These are phyloP conservation scores for Holocentrus rufus DNA, from an alignment of 2,797 vertebrate species.

Conservation along the genomic window DNA sequence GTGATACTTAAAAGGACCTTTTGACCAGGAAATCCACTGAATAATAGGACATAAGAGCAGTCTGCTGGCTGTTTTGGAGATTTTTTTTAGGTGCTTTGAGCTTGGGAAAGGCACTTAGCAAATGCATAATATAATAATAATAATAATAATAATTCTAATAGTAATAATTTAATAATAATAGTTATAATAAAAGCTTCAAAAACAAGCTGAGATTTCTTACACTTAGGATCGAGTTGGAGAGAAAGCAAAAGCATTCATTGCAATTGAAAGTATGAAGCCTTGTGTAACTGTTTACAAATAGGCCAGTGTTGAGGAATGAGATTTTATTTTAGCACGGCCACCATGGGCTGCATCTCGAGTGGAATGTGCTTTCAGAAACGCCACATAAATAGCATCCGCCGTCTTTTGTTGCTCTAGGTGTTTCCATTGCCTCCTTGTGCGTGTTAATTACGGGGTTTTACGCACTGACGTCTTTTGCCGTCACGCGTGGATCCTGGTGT, in stretches of 20 bases:
- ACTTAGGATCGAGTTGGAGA: neutral
- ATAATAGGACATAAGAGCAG: neutral
- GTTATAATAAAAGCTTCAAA: neutral
- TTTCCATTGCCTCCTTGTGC: slow-evolving; percentile 50
- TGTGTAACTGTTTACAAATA: slow-evolving; percentile 62
- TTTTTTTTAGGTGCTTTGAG: neutral
- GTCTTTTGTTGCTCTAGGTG: slow-evolving; percentile 51
- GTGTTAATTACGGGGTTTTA: slow-evolving; percentile 28
- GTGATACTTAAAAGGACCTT: neutral
- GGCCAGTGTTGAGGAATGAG: slow-evolving; percentile 32
- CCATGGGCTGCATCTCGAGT: slow-evolving; percentile 45
- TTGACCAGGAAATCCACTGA: slow-evolving; percentile 2
- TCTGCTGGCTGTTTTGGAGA: neutral
- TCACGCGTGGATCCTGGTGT: slow-evolving; percentile 3
- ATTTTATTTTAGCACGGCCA: slow-evolving; percentile 58
- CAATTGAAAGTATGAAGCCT: slow-evolving; percentile 18
- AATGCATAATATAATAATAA: no score
- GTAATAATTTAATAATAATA: no score
- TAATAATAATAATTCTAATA: no score
- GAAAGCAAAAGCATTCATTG: slow-evolving; percentile 11
- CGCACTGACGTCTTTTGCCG: slow-evolving; percentile 3
- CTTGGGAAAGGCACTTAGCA: no score
- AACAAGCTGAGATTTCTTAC: neutral
- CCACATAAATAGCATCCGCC: slow-evolving; percentile 53
- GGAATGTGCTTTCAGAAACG: slow-evolving; percentile 32